phyloP scores from a whole-genome alignment of 2,888 invertebrate genomes.

The Hermaeophaga mercurialis region DNA sequence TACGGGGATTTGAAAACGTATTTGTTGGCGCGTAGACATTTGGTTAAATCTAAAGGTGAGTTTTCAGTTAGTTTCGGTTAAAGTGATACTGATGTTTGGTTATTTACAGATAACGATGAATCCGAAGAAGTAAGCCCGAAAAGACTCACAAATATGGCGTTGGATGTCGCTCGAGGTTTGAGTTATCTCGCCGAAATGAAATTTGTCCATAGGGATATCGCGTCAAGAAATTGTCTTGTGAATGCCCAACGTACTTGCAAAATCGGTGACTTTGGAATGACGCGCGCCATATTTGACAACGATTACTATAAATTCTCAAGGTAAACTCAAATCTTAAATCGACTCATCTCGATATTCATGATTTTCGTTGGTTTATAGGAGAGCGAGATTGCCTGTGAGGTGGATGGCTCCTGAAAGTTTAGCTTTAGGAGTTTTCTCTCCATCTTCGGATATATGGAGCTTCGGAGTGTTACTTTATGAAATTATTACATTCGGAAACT shows the following conservation, averaged over 20 bases:
- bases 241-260: slow-evolving; percentile 71
- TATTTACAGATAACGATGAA: slow-evolving; percentile 63
- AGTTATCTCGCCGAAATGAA: slow-evolving; percentile 83
- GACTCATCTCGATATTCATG: too few relatives aligned
- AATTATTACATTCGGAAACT: slow-evolving; percentile 88
- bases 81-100: too few relatives aligned
- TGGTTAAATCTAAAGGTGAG: slow-evolving; percentile 64
- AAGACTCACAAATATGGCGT: slow-evolving; percentile 83
- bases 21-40: slow-evolving; percentile 80
- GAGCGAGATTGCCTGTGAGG: slow-evolving; percentile 37
- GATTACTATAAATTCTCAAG: slow-evolving; percentile 90
- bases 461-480: slow-evolving; percentile 87
- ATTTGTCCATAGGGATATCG: slow-evolving; percentile 89
- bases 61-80: background rate
- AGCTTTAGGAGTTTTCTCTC: slow-evolving; percentile 80
- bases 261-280: slow-evolving; percentile 95
- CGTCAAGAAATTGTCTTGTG: slow-evolving; percentile 72
- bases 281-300: slow-evolving; percentile 82
- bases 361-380: too few relatives aligned
- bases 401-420: slow-evolving; percentile 95
- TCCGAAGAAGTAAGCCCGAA: slow-evolving; percentile 58
- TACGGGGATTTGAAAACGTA: slow-evolving; percentile 92
- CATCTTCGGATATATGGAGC: slow-evolving; percentile 89
- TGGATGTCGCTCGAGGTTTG: slow-evolving; percentile 84
- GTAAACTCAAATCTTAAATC: too few relatives aligned